A percentile compares a stretch with the other conserved stretches of the same genome.
These are phyloP conservation scores for Dallia pectoralis DNA, from an alignment of 2,797 vertebrate species.

Conservation along the genomic window DNA sequence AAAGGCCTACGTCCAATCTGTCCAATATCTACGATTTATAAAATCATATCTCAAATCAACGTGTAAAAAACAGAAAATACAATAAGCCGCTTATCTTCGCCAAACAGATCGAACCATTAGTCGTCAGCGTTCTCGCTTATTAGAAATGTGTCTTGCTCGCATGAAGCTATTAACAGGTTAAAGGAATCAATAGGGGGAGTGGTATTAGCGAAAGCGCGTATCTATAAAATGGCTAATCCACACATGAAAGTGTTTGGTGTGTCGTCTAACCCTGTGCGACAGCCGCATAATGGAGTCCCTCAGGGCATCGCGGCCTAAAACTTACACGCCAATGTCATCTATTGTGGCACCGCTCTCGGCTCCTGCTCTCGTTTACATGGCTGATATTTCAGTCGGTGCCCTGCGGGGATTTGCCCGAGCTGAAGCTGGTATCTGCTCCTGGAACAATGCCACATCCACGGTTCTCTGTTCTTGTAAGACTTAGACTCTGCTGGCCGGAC, in stretches of 20 bases:
- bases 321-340: constrained; percentile 80
- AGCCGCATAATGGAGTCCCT: constrained; percentile 79
- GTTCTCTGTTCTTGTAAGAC: constrained; percentile 57
- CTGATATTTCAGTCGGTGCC: constrained; percentile 71
- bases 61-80: constrained; percentile 32
- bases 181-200: constrained; percentile 68
- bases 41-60: constrained; percentile 26
- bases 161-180: constrained; percentile 75
- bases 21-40: constrained; percentile 4
- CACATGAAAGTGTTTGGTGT: constrained; percentile 82
- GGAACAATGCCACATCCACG: constrained; percentile 56
- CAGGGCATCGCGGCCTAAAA: constrained; percentile 68
- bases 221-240: constrained; percentile 87
- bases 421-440: constrained; percentile 67
- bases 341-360: constrained; percentile 72
- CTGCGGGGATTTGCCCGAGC: constrained; percentile 64
- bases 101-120: constrained; percentile 42
- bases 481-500: constrained; percentile 49
- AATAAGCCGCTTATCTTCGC: constrained; percentile 54
- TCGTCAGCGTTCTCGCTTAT: constrained; percentile 77
- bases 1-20: neutral
- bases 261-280: constrained; percentile 81
- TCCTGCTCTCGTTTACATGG: constrained; percentile 67
- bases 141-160: constrained; percentile 73
- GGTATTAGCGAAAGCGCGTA: constrained; percentile 77